Evolutionary conservation across 64 coral and sea anemone species (phyloP).

Genomic region (Acropora tenuis): DNA sequence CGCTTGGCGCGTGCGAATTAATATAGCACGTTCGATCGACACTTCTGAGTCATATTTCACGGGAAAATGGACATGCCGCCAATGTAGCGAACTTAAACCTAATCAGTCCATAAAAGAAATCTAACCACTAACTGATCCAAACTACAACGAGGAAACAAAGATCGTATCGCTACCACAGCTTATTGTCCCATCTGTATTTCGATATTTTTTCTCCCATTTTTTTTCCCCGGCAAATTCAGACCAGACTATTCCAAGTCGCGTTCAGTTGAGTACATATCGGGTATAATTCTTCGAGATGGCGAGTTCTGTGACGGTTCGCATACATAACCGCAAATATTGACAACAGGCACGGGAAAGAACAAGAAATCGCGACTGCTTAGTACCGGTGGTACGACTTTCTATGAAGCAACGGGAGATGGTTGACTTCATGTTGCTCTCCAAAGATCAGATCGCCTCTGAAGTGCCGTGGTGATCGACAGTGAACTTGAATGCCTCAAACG

Average conservation of each 20-base stretch:
- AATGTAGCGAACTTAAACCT: neutral
- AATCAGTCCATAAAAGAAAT: neutral
- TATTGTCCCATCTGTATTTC: neutral
- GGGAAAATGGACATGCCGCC: neutral
- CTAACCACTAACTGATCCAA: neutral
- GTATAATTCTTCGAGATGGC: neutral
- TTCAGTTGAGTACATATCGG: neutral
- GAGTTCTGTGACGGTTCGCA: neutral
- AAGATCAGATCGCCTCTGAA: slow-evolving; percentile 9
- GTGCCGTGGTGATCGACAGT: neutral
- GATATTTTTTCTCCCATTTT: slow-evolving; percentile 19
- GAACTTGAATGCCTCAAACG: neutral
- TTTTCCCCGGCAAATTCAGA: neutral
- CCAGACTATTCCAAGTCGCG: neutral
- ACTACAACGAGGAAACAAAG: neutral
- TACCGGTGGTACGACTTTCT: neutral
- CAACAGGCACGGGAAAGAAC: neutral
- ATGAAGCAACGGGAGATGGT: neutral
- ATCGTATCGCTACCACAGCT: neutral
- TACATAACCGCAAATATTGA: slow-evolving; percentile 24
- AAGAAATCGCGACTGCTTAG: slow-evolving; percentile 1
- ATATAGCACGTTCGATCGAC: neutral
- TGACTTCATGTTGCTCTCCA: neutral
- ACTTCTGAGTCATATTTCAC: slow-evolving; percentile 27
- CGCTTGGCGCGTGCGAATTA: neutral